A percentile compares a stretch with the other conserved stretches of the same genome.
Conservation (phyloP, 1,140 invertebrate species). For the Hormaphis cornu region DNA sequence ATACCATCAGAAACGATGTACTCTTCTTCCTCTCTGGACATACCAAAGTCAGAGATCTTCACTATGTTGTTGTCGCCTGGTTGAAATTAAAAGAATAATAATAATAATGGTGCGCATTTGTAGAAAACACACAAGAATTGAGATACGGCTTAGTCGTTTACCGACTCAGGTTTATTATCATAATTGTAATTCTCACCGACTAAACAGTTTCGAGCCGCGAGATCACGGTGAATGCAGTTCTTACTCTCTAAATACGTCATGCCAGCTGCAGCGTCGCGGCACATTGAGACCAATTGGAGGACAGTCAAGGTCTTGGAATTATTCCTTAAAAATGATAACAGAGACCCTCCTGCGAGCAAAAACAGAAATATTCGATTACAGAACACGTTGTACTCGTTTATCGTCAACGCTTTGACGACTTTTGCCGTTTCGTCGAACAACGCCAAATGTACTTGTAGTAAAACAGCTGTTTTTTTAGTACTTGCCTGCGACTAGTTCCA, state of each 20-base stretch:
- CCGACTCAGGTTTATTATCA: too few species aligned
- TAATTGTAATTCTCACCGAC: constrained; percentile 52
- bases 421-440: too few species aligned
- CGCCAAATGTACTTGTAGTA: too few species aligned
- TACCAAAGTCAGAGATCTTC: constrained; percentile 96
- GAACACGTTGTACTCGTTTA: neutral
- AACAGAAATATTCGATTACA: neutral
- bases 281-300: constrained; percentile 76
- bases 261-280: constrained; percentile 82
- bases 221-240: constrained; percentile 91
- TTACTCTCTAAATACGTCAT: constrained; percentile 95
- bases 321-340: constrained; percentile 77
- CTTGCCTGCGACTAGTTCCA: constrained; percentile 89
- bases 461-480: too few species aligned
- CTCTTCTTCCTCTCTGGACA: constrained; percentile 94
- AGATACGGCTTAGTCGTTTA: too few species aligned
- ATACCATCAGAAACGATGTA: constrained; percentile 94
- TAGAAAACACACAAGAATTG: neutral
- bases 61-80: constrained; percentile 69
- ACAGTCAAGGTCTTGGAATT: constrained; percentile 58
- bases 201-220: constrained; percentile 90
- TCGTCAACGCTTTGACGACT: too few species aligned
- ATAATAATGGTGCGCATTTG: neutral
- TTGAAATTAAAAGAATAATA: constrained; percentile 33
- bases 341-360: constrained; percentile 64